A percentile compares a stretch with the other conserved stretches of the same genome.
These are phyloP conservation scores for Onychomys arenicola DNA, from an alignment of 2,797 vertebrate species.

Conservation along the genomic window DNA sequence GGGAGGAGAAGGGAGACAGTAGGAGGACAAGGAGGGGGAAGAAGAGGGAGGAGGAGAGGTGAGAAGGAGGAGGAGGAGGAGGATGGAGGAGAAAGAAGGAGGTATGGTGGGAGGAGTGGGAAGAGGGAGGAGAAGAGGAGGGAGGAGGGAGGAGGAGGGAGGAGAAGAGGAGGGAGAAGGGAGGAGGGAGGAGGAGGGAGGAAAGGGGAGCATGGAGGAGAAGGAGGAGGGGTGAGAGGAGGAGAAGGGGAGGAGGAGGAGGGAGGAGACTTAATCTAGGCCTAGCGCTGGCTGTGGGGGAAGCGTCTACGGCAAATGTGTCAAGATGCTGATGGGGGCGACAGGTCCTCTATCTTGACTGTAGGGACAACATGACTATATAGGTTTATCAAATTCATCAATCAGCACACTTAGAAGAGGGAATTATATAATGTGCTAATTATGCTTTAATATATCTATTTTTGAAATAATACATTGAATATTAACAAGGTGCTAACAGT, in stretches of 20 bases:
- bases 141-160: background rate
- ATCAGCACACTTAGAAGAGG: background rate
- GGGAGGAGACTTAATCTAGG: background rate
- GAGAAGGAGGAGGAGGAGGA: too few species aligned
- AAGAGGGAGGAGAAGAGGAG: too few species aligned
- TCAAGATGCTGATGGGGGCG: background rate
- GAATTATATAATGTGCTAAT: slow-evolving; percentile 11
- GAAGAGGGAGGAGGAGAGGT: too few species aligned
- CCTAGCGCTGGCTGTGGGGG: background rate
- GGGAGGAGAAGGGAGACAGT: too few species aligned
- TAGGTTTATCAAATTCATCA: background rate
- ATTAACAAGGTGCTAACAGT: slow-evolving; percentile 22
- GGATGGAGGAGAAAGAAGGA: too few species aligned
- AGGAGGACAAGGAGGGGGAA: background rate
- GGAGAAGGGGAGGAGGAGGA: too few species aligned
- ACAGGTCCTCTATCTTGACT: background rate
- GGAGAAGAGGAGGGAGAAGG: background rate
- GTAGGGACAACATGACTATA: background rate
- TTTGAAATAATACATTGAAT: slow-evolving; percentile 21
- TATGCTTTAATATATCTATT: slow-evolving; percentile 19
- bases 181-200: too few species aligned
- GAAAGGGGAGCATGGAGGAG: too few species aligned
- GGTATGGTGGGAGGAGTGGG: too few species aligned
- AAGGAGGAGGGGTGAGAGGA: background rate
- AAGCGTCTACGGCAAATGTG: background rate